Evolutionary conservation across 2,888 invertebrate genomes (phyloP).

Genomic region (Melinaea menophilus): DNA sequence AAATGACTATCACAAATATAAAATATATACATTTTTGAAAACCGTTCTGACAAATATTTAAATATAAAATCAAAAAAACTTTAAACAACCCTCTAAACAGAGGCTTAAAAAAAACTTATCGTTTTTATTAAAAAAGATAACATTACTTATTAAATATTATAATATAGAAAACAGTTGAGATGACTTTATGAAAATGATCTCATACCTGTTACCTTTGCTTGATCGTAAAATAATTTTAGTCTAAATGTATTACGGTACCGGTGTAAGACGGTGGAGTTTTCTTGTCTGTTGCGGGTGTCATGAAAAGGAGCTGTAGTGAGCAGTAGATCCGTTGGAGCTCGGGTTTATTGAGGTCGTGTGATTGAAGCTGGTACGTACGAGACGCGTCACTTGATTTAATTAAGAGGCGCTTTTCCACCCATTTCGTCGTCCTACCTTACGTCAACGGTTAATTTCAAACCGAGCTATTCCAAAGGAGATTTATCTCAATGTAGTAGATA

Average conservation of each 20-base stretch:
- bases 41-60: no score
- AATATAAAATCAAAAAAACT: no score
- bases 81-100: no score
- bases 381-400: slow-evolving; percentile 78
- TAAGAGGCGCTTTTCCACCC: slow-evolving; percentile 75
- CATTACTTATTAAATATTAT: no score
- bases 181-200: no score
- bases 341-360: slow-evolving; percentile 75
- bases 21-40: no score
- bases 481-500: slow-evolving; percentile 68
- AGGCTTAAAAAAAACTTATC: no score
- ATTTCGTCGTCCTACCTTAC: slow-evolving; percentile 60
- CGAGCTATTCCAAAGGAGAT: slow-evolving; percentile 65
- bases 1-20: slow-evolving; percentile 1
- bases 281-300: slow-evolving; percentile 20
- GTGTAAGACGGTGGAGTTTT: slow-evolving; percentile 17
- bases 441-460: slow-evolving; percentile 70
- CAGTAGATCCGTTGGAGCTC: slow-evolving; percentile 52
- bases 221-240: background rate
- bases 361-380: slow-evolving; percentile 69
- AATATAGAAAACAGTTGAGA: no score
- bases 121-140: no score
- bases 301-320: slow-evolving; percentile 39
- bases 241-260: background rate
- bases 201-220: no score